Conservation (phyloP, 2,113 vertebrate genomes). For the Echinops telfairi region DNA sequence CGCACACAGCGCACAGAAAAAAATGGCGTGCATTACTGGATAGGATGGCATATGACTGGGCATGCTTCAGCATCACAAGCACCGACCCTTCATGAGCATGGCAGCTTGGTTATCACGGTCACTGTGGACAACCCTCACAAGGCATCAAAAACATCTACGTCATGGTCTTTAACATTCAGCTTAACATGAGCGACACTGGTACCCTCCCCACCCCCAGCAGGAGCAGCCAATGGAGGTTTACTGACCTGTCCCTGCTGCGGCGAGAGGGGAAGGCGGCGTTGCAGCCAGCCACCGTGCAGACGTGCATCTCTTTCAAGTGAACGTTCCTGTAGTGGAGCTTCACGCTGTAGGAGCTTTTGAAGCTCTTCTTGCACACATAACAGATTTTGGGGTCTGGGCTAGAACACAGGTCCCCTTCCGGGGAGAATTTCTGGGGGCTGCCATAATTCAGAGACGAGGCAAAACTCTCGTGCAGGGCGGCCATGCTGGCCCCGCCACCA, state of each 20-base stretch:
- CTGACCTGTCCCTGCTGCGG: slow-evolving; percentile 99
- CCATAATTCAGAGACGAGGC: slow-evolving; percentile 96
- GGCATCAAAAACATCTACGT: slow-evolving; percentile 79
- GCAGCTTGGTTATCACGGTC: slow-evolving; percentile 81
- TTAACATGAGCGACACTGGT: slow-evolving; percentile 76
- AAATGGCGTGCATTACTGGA: slow-evolving; percentile 81
- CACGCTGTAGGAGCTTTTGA: slow-evolving; percentile 99
- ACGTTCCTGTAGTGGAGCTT: slow-evolving; percentile 99
- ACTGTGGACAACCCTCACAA: slow-evolving; percentile 73
- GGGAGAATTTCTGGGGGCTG: slow-evolving; percentile 97
- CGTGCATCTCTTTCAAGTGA: slow-evolving; percentile 99
- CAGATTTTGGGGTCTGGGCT: slow-evolving; percentile 99
- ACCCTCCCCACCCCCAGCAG: slow-evolving; percentile 81
- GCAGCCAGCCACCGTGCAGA: slow-evolving; percentile 99
- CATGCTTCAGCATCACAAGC: slow-evolving; percentile 82
- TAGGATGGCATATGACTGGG: slow-evolving; percentile 74
- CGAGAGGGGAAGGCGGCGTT: slow-evolving; percentile 99
- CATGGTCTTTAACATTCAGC: slow-evolving; percentile 80
- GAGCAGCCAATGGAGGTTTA: slow-evolving; percentile 88
- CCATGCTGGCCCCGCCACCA: slow-evolving; percentile 95
- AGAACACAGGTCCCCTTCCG: slow-evolving; percentile 97
- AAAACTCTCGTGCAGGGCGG: slow-evolving; percentile 97
- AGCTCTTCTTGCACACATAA: slow-evolving; percentile 99
- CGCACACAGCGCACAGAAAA: slow-evolving; percentile 74
- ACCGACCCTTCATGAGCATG: slow-evolving; percentile 79